Conservation (phyloP, 2,797 vertebrate species). For the Trachops cirrhosus region DNA sequence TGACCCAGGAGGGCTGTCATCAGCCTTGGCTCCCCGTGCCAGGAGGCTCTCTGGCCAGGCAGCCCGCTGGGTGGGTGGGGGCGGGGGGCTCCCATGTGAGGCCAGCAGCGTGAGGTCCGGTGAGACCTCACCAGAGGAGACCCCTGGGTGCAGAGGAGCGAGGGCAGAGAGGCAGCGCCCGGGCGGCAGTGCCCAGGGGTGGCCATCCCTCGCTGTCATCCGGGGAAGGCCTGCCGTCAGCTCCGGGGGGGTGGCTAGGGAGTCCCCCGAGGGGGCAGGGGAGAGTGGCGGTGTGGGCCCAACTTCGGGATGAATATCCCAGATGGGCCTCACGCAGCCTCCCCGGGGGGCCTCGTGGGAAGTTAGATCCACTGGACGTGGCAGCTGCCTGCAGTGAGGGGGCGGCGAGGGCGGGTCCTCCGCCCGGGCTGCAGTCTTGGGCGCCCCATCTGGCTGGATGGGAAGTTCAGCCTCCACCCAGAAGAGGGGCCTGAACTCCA, state of each 20-base stretch:
- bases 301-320: not conserved
- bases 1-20: not conserved
- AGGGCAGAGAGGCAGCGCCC: not conserved
- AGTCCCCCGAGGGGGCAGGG: not conserved
- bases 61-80: not conserved
- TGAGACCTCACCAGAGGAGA: not conserved
- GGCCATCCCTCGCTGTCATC: not conserved
- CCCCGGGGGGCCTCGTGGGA: not conserved
- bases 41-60: not conserved
- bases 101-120: too few species aligned
- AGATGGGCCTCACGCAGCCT: not conserved
- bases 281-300: too few species aligned
- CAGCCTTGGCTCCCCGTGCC: not conserved
- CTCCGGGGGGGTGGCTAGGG: not conserved
- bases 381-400: not conserved
- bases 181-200: rapidly evolving
- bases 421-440: not conserved
- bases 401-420: not conserved
- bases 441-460: slow-evolving; percentile 54
- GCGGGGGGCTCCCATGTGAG: not conserved
- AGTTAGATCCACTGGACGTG: not conserved
- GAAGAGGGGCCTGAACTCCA: not conserved
- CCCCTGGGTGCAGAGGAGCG: not conserved
- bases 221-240: not conserved
- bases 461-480: slow-evolving; percentile 55